Conservation (phyloP, 2,797 vertebrate genomes). For the Pogonophryne albipinna region DNA sequence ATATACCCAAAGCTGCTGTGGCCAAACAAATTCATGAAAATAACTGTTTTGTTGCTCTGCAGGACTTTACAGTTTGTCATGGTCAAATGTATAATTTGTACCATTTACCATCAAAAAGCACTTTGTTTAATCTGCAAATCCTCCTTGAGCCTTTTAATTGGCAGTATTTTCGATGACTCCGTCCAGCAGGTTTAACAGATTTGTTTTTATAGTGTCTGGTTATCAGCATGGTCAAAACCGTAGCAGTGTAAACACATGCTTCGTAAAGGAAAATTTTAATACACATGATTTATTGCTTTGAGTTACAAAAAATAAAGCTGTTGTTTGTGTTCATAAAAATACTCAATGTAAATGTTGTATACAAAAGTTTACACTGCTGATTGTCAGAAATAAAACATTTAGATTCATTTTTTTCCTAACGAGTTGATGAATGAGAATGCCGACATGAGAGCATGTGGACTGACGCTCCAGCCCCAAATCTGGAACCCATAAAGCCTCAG, state of each 20-base stretch:
- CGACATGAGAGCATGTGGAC: conserved; percentile 66
- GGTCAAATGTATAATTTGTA: conserved; percentile 16
- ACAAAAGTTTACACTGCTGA: conserved; percentile 19
- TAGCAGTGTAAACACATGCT: conserved; percentile 14
- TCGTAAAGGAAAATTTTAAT: conserved; percentile 14
- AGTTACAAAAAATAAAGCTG: background rate
- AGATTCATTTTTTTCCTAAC: conserved; percentile 29
- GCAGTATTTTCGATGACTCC: conserved; percentile 24
- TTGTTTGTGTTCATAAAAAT: conserved; percentile 13
- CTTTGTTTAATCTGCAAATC: conserved; percentile 39
- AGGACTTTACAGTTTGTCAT: conserved; percentile 16
- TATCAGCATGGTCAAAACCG: conserved; percentile 26
- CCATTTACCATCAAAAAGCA: conserved; percentile 18
- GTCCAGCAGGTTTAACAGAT: conserved; percentile 8
- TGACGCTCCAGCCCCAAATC: conserved; percentile 83
- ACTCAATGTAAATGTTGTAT: background rate
- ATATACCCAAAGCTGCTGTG: conserved; percentile 14
- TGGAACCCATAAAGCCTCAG: conserved; percentile 91
- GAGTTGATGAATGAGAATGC: conserved; percentile 56
- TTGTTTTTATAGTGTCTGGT: conserved; percentile 38
- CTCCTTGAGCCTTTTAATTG: conserved; percentile 19
- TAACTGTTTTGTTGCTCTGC: conserved; percentile 15
- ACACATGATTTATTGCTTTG: conserved; percentile 8
- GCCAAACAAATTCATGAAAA: conserved; percentile 32
- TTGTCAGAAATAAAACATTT: conserved; percentile 38